Percentiles rank a stretch among this genome's conserved stretches.
Evolutionary conservation across 2,888 invertebrate genomes (phyloP).

Genomic region (Lissonota sp.): DNA sequence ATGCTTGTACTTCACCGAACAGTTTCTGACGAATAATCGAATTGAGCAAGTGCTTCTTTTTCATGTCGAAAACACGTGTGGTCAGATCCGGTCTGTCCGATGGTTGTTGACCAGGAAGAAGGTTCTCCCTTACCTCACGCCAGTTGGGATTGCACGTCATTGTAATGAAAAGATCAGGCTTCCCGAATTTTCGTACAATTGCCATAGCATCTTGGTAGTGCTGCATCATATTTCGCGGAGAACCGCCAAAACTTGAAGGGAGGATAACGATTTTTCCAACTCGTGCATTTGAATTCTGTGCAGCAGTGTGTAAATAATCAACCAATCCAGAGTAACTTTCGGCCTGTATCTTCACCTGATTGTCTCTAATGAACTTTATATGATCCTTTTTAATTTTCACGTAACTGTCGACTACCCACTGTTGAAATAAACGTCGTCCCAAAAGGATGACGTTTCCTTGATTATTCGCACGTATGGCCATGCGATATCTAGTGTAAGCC

Average conservation of each 20-base stretch:
- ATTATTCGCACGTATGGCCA: constrained; percentile 15
- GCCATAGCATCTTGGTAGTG: constrained; percentile 13
- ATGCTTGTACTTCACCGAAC: too few species aligned
- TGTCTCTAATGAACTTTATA: constrained; percentile 30
- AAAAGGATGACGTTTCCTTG: constrained; percentile 56
- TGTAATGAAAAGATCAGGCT: too few species aligned
- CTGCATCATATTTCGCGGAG: too few species aligned
- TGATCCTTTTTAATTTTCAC: constrained; percentile 43
- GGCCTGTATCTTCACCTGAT: constrained; percentile 55
- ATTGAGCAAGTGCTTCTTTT: constrained; percentile 59
- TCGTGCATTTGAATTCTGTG: too few species aligned
- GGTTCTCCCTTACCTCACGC: constrained; percentile 34
- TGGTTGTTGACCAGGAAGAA: constrained; percentile 56
- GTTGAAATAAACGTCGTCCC: constrained; percentile 47
- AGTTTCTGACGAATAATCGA: constrained; percentile 40
- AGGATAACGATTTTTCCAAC: too few species aligned
- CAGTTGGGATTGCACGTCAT: too few species aligned
- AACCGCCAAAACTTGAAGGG: too few species aligned
- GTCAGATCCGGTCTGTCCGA: constrained; percentile 62
- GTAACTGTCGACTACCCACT: constrained; percentile 57
- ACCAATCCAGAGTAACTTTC: neutral
- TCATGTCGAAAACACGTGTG: constrained; percentile 52
- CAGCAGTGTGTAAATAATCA: constrained; percentile 76
- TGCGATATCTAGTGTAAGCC: neutral
- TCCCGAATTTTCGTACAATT: constrained; percentile 17